Base-by-base conservation (phyloP, 2,113 vertebrate genomes). In the Tretioscincus oriximinensis region DNA sequence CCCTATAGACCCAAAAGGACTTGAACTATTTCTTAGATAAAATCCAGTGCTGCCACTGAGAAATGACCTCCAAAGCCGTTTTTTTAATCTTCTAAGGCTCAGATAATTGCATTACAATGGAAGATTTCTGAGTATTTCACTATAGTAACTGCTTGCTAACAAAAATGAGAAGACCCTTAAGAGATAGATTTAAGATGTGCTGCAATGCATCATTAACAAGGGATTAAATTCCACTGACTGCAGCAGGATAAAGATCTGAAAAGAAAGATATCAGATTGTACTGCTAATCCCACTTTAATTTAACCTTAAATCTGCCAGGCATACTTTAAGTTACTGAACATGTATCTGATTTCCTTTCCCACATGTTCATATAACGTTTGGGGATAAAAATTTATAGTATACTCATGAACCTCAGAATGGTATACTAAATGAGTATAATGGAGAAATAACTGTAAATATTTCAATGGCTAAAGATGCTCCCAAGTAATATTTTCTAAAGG, bases 11-110 rank as follows among this genome's bases (percentile, higher is more conserved):
- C 21, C 20, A n/a, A 54, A 28, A 58, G 28, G 77, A 78, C 70
- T 74, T 47, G 76, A 71, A 72, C 54, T 31, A 45, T 83, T 73
- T 66, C 70, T 83, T 80, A 35, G 4, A 77, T 70, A 65, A 75
- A 84, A 86, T 80, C 21, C 65, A 86, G 65, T 67, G 68, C 51
- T 82, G 7, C 49, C 29, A 78, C 49, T 70, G 84, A 4, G 54
- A 49, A 21, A 73, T 65, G n/a, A 79, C 49, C 31, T 87, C 70
- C 61, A 83, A 68, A 64, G 68, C 74, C 4, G 0, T 49, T 84
- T 60, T 5, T 58, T 24, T 35, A 26, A 63, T 24, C 21, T 63
- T 45, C 63, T 77, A 26, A 45, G 21, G 29, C 26, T 29, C n/a
- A n/a, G 24, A 29, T 67, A 12, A 9, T 49, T 77, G 49, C 45